Evolutionary conservation across 2,797 vertebrate genomes (phyloP), one percentile per base, ranked within the genome.

Genomic region (Galaxias olidus): DNA sequence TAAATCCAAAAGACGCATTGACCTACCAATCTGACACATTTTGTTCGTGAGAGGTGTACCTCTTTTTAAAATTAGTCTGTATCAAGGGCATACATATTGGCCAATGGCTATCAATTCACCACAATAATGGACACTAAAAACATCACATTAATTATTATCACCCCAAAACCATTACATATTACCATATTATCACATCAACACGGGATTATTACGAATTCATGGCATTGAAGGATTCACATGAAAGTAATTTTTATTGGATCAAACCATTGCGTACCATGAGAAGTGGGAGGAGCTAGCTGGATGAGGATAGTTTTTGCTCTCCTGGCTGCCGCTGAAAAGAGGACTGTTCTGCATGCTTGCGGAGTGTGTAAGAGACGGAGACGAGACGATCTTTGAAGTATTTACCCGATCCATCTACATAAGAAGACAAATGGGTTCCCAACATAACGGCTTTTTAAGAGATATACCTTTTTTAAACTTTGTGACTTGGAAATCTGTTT

Each of bases 351-450:
- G 10, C 1, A 4, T 46, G 46, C 12, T 12, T 46, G 46, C 12
- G 11, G 58, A n/a, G 43, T 13, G 45, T 11, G 46, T 44, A 47
- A 15, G 0, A n/a, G 62, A 30, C 11, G 0, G 0, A n/a, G 62
- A 30, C 11, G 0, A 1, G 9, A 0, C 66, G 78, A 57, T 56
- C 54, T 69, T 55, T 10, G 12, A 43, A 60, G 51, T 43, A 18
- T 59, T 54, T 17, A 15, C 12, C 10, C 45, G 8, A 30, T 17
- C 8, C 41, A 4, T 53, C 0, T 40, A 56, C 45, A 65, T 55
- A n/a, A 59, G n/a, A 4, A 8, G 30, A 75, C 83, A 63, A 30
- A 90, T 90, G 89, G 85, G 76, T 59, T 68, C 4, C 8, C 49
- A 11, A 1, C 54, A 30, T 15, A 42, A n/a, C 0, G 1, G 4